These are phyloP conservation scores for Autographa pulchrina DNA, from an alignment of 2,888 invertebrate genomes.

Conservation along the genomic window DNA sequence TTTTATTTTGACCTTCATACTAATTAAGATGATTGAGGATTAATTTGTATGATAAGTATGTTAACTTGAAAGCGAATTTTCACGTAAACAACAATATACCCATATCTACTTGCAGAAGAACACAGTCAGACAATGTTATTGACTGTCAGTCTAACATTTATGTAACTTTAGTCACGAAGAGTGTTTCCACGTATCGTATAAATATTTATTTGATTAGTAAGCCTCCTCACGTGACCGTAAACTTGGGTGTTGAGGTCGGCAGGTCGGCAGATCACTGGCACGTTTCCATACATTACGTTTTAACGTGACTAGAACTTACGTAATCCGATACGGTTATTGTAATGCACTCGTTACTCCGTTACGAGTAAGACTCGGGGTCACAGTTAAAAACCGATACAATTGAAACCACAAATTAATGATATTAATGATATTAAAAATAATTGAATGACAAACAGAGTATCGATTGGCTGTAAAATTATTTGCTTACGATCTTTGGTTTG, in stretches of 20 bases:
- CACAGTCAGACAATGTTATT: constrained; percentile 17
- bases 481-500: constrained; percentile 20
- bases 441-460: constrained; percentile 26
- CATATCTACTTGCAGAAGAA: neutral
- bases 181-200: constrained; percentile 39
- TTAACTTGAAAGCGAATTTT: constrained; percentile 1
- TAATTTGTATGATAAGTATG: constrained; percentile 13
- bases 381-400: constrained; percentile 25
- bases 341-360: constrained; percentile 21
- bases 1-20: constrained; percentile 37
- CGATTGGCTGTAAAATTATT: constrained; percentile 16
- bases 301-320: constrained; percentile 54
- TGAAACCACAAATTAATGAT: constrained; percentile 17
- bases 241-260: constrained; percentile 51
- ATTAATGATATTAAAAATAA: constrained; percentile 24
- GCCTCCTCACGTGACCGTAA: constrained; percentile 58
- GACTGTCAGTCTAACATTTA: constrained; percentile 14
- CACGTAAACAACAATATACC: neutral
- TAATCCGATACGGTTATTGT: constrained; percentile 44
- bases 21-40: constrained; percentile 26
- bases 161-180: constrained; percentile 36
- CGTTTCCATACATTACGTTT: constrained; percentile 45
- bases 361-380: constrained; percentile 20
- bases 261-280: constrained; percentile 53
- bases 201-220: constrained; percentile 49